These are phyloP conservation scores for Pagrus major DNA, from an alignment of 2,113 vertebrate genomes.

Conservation along the genomic window DNA sequence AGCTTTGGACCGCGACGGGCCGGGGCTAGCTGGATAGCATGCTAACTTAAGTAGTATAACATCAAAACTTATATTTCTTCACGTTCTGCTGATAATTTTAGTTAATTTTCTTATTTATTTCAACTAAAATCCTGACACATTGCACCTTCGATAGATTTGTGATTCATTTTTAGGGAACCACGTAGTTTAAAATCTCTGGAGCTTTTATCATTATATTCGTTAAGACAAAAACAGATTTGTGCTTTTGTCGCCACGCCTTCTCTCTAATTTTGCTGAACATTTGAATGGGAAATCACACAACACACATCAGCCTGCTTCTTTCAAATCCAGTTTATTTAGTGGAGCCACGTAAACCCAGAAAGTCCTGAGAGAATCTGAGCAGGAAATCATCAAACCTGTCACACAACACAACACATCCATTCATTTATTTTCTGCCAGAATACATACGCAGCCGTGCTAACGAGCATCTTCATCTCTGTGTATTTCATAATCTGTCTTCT, in stretches of 20 bases:
- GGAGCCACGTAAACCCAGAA: conserved; percentile 5
- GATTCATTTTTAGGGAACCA: not conserved
- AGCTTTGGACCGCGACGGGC: too few species aligned
- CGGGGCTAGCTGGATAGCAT: too few species aligned
- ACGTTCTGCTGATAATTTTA: too few species aligned
- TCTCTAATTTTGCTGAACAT: conserved; percentile 9
- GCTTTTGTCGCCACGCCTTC: too few species aligned
- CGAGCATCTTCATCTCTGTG: not conserved
- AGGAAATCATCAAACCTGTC: conserved; percentile 9
- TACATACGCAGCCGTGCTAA: not conserved
- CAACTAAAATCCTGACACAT: too few species aligned
- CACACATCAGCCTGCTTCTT: not conserved
- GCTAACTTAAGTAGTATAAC: too few species aligned
- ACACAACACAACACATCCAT: not conserved
- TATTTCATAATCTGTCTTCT: conserved; percentile 19
- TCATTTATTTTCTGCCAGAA: conserved; percentile 8
- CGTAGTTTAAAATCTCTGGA: not conserved
- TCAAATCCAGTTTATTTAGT: conserved; percentile 16
- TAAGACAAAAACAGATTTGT: too few species aligned
- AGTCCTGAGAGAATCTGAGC: conserved; percentile 5
- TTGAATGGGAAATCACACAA: not conserved
- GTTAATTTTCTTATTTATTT: too few species aligned
- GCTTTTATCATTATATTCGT: too few species aligned
- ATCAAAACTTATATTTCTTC: too few species aligned
- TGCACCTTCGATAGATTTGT: too few species aligned